Base-by-base conservation (phyloP, 2,888 invertebrate genomes). In the Drosophila atripex region DNA sequence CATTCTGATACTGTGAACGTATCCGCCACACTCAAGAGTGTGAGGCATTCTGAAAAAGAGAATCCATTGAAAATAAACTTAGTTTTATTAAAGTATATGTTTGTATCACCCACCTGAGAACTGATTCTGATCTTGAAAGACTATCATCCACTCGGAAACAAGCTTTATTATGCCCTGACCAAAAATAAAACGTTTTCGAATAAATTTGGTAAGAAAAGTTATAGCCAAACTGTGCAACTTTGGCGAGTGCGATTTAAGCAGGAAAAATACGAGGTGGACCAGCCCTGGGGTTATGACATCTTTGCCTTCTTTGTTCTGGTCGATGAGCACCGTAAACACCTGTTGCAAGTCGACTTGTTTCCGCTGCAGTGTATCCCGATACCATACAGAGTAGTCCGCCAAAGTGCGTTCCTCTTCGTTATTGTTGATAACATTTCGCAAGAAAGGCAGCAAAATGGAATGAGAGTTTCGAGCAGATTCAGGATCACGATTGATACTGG, bases 161-260 rank as follows among this genome's bases (percentile, higher is more conserved):
- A 90, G 92, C 77, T 93, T 92, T 8, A 94, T 90, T 57, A 95
- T 92, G 8, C 92, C 92, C 14, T 92, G 89, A 0, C 93, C 93
- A 54, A 93, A 92, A 38, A 93, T 91, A 43, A 93, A 92, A 73
- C 93, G 93, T 76, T 93, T 93, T 58, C 93, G 93, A 51, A 94
- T 92, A 47, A 95, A 92, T 85, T 93, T 93, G 38, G 93, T 92
- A 5, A 95, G 80, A 74, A 94, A 93, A 63, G 92, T 91, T 18
- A 92, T 92, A 0, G 94, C 94, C 66, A 94, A 88, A 7, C 76
- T 53, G 72, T 90, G 88, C 12, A 91, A 71, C 45, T 88, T 79
- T 1, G 90, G 87, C 8, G 91, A 91, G 30, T 91, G 91, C 1
- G 90, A 68, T 63, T 91, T 92, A 3, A 91, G 88, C 47, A 94